Conservation (phyloP, 1,140 invertebrate genomes). For the Pemphigus obesinymphae region DNA sequence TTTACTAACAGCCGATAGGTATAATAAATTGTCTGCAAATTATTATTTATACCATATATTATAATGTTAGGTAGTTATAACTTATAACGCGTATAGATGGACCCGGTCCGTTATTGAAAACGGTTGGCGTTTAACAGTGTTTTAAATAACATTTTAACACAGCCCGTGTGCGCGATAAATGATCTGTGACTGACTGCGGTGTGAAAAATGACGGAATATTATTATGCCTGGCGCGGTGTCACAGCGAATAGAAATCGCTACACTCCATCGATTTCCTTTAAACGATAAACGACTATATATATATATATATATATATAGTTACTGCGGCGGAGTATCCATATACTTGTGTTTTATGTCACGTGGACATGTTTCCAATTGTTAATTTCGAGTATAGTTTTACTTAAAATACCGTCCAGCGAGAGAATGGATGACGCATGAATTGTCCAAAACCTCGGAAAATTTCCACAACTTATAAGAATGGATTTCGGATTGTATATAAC, state of each 20-base stretch:
- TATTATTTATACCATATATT: not conserved
- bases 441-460: too few species aligned
- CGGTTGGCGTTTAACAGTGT: not conserved
- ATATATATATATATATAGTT: not conserved
- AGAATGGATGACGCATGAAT: too few species aligned
- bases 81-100: not conserved
- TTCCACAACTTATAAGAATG: too few species aligned
- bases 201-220: conserved; percentile 34
- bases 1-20: not conserved
- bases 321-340: not conserved
- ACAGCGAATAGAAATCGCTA: conserved; percentile 35
- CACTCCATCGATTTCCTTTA: conserved; percentile 26
- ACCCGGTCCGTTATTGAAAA: conserved; percentile 1
- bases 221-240: not conserved
- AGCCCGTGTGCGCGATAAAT: conserved; percentile 16
- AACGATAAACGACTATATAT: conserved; percentile 9
- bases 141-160: not conserved
- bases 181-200: conserved; percentile 28
- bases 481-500: too few species aligned
- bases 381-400: conserved; percentile 15
- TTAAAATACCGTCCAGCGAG: too few species aligned
- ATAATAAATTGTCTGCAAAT: not conserved
- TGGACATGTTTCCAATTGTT: conserved; percentile 7
- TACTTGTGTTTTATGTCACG: conserved; percentile 31
- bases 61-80: not conserved